These are phyloP conservation scores for Belgica antarctica DNA, from an alignment of 2,888 invertebrate genomes.

Conservation along the genomic window DNA sequence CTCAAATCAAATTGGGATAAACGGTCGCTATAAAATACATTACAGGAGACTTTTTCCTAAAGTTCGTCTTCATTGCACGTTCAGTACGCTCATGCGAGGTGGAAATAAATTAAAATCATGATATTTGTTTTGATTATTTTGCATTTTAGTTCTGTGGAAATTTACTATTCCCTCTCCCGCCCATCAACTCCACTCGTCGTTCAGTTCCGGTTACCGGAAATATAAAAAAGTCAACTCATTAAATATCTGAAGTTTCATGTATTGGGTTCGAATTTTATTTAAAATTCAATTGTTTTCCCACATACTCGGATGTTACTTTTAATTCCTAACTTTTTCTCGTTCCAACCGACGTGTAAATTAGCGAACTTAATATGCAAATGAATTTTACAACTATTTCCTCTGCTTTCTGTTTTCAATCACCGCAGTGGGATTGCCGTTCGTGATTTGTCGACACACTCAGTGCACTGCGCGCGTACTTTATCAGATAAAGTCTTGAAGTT, in stretches of 20 bases:
- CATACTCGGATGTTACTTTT: slow-evolving; percentile 25
- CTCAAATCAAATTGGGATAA: not conserved
- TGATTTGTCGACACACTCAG: slow-evolving; percentile 40
- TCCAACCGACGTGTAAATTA: not conserved
- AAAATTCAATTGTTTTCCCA: slow-evolving; percentile 38
- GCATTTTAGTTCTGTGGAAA: too few species aligned
- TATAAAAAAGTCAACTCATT: slow-evolving; percentile 43
- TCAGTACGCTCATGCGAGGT: not conserved
- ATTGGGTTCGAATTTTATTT: slow-evolving; percentile 29
- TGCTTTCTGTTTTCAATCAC: not conserved
- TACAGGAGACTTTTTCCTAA: not conserved
- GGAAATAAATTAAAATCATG: slow-evolving; percentile 1
- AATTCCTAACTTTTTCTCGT: not conserved
- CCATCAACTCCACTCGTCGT: slow-evolving; percentile 22
- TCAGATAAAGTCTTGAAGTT: not conserved
- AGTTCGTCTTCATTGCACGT: not conserved
- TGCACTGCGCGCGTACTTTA: slow-evolving; percentile 16
- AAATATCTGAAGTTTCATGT: slow-evolving; percentile 18
- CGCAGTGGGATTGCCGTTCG: slow-evolving; percentile 28
- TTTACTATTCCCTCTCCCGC: not conserved
- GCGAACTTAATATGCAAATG: slow-evolving; percentile 5
- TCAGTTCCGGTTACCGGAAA: slow-evolving; percentile 42
- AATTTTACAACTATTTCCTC: slow-evolving; percentile 7
- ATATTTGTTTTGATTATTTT: slow-evolving; percentile 13
- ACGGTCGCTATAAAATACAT: too few species aligned